Percentiles rank a stretch among this genome's conserved stretches.
These are phyloP conservation scores for Helicoverpa zea DNA, from an alignment of 1,140 invertebrate genomes.

Conservation along the genomic window DNA sequence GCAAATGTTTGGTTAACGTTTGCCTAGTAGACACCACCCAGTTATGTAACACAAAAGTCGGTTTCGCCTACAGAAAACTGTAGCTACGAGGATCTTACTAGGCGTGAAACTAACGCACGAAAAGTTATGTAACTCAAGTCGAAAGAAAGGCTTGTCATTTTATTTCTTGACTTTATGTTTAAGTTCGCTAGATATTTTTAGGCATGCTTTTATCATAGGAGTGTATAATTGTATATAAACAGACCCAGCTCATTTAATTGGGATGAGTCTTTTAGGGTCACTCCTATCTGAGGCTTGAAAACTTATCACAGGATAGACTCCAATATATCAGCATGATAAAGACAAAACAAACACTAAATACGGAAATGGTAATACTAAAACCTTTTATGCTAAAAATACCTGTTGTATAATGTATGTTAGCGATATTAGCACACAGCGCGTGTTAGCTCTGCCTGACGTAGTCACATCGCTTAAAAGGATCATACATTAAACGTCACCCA, in stretches of 20 bases:
- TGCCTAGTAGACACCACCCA: not conserved
- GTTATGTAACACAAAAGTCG: conserved; percentile 9
- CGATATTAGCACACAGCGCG: not conserved
- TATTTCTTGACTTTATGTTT: not conserved
- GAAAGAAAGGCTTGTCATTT: not conserved
- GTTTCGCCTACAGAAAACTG: not conserved
- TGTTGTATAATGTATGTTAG: conserved; percentile 4
- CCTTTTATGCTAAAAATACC: conserved; percentile 2
- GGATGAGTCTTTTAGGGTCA: no score
- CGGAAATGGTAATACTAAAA: conserved; percentile 6
- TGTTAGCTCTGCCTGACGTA: conserved; percentile 19
- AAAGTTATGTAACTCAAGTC: not conserved
- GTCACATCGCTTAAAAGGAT: conserved; percentile 23
- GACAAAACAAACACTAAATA: no score
- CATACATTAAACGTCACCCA: conserved; percentile 13
- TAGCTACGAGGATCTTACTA: conserved; percentile 4
- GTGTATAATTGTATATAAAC: not conserved
- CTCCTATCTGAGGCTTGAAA: no score
- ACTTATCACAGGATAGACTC: not conserved
- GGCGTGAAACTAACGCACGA: not conserved
- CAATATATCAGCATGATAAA: not conserved
- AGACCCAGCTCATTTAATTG: no score
- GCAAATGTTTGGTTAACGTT: not conserved
- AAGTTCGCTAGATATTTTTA: no score
- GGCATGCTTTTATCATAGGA: not conserved